phyloP scores from a whole-genome alignment of 2,888 invertebrate species.

The Tetheella fluctuosa region DNA sequence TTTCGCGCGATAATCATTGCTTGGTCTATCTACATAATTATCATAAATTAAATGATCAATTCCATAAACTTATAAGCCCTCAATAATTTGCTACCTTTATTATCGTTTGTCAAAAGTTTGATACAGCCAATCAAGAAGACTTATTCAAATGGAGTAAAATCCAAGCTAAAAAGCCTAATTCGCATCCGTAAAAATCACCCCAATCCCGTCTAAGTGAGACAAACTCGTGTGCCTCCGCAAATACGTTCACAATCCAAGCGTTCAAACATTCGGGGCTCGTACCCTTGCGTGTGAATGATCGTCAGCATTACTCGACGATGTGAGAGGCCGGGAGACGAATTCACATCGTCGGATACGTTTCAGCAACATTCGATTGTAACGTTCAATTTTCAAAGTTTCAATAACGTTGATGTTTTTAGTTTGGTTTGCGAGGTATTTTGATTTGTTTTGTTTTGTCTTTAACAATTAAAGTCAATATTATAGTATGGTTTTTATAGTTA shows the following conservation, averaged over 20 bases:
- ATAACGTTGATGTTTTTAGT: neutral
- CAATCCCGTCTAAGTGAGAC: constrained; percentile 12
- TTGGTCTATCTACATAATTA: too few species aligned
- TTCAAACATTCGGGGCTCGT: constrained; percentile 13
- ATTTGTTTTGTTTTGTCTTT: too few species aligned
- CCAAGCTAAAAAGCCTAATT: neutral
- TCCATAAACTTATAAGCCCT: too few species aligned
- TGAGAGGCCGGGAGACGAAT: constrained; percentile 2
- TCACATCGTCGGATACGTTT: constrained; percentile 9
- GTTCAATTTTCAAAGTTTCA: neutral
- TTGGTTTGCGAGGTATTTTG: too few species aligned
- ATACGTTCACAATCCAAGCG: constrained; percentile 13
- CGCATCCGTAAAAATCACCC: neutral
- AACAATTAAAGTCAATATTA: too few species aligned
- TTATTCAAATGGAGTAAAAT: neutral
- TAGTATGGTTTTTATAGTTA: too few species aligned
- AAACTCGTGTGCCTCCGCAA: constrained; percentile 12
- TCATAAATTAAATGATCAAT: too few species aligned
- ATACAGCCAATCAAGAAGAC: neutral
- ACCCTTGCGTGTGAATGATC: constrained; percentile 14
- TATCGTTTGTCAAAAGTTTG: too few species aligned
- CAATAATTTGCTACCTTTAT: too few species aligned
- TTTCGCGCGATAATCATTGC: too few species aligned
- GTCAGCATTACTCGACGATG: constrained; percentile 15
- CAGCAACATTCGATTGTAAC: neutral